Evolutionary conservation across 2,797 vertebrate genomes (phyloP).

Genomic region (Australoheros facetus): DNA sequence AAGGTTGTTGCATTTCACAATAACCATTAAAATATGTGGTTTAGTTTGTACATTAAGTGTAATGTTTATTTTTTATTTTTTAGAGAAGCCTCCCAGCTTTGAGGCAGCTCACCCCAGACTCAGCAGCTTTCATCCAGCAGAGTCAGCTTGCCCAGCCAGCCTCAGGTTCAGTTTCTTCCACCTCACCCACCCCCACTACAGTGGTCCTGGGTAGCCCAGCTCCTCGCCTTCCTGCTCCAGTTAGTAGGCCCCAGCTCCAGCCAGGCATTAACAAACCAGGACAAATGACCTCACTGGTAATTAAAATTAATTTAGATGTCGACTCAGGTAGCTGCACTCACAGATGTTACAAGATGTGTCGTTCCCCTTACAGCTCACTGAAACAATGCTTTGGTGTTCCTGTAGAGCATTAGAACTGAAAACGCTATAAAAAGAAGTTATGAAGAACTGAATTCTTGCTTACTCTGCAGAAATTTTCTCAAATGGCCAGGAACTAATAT

Average conservation of each 20-base stretch:
- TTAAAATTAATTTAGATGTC: neutral
- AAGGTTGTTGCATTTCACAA: neutral
- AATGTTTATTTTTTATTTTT: constrained; percentile 13
- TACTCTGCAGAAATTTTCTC: neutral
- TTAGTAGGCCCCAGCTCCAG: constrained; percentile 88
- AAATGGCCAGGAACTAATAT: neutral
- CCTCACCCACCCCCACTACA: constrained; percentile 64
- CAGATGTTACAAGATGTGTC: neutral
- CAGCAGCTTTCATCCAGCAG: constrained; percentile 96
- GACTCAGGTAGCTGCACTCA: neutral
- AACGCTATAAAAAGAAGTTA: neutral
- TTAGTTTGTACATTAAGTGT: neutral
- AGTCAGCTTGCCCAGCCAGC: constrained; percentile 86
- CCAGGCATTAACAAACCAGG: constrained; percentile 87
- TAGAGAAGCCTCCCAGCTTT: constrained; percentile 98
- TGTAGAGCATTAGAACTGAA: neutral
- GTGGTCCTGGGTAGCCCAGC: constrained; percentile 85
- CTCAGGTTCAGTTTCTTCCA: constrained; percentile 53
- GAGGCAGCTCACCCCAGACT: constrained; percentile 96
- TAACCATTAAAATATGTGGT: neutral
- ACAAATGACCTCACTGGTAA: constrained; percentile 87
- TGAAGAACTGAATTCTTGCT: neutral
- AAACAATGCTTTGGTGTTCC: neutral
- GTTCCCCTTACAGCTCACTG: neutral
- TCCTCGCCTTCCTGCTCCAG: constrained; percentile 75